phyloP scores from a whole-genome alignment of 1,140 invertebrate genomes.

The Steinernema feltiae region DNA sequence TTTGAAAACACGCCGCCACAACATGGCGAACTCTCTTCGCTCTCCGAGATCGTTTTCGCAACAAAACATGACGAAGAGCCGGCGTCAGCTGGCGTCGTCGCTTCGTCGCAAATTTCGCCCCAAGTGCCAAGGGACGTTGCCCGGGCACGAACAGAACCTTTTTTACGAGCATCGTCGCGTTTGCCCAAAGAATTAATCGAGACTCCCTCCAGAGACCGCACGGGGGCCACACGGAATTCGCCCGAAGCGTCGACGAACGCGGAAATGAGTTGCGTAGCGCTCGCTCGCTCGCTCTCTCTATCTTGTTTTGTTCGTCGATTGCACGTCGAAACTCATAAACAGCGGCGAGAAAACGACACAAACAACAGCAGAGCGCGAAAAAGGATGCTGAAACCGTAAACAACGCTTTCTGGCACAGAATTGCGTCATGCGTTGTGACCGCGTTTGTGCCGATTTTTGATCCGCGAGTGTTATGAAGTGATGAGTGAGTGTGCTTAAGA shows the following conservation, averaged over 20 bases:
- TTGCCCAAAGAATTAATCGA: conserved; percentile 11
- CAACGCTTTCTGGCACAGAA: neutral
- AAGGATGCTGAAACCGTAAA: neutral
- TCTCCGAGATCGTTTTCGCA: neutral
- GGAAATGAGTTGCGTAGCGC: neutral
- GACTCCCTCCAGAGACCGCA: neutral
- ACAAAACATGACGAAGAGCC: neutral
- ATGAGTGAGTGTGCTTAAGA: neutral
- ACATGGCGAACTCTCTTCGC: neutral
- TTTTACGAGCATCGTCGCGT: neutral
- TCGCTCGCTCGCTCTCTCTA: neutral
- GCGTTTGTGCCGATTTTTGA: neutral
- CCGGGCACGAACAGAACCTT: too few relatives aligned
- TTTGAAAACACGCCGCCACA: neutral
- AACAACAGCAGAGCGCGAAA: neutral
- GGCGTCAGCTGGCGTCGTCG: neutral
- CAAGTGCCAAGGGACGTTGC: neutral
- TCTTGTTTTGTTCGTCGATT: neutral
- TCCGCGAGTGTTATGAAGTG: neutral
- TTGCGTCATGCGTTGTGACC: neutral
- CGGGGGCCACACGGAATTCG: neutral
- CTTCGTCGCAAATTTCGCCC: neutral
- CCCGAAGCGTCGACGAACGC: neutral
- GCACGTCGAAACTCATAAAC: neutral
- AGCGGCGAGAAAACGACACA: neutral